Base-by-base conservation (phyloP, 2,888 invertebrate genomes). In the Tipula vernalis region DNA sequence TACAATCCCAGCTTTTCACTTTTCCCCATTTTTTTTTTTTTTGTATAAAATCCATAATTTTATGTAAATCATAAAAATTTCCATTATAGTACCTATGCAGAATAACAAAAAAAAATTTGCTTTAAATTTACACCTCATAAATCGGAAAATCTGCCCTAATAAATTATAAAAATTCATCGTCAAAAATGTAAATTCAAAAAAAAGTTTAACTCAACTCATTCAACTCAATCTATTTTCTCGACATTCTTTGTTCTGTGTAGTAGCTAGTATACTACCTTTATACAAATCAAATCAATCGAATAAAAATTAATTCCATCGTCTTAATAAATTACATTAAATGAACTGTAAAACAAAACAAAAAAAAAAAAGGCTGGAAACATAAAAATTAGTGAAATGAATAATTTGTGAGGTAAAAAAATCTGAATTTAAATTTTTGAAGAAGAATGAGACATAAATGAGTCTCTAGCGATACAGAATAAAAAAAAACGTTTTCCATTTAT, bases 301-400 rank as follows among this genome's bases (percentile, higher is more conserved):
- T 71, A 71, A 71, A 71, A 71, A 71, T 71, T 71, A 71, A 71
- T 71, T 71, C 71, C 28, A 71, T 71, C 71, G 71, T 71, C 71
- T 71, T 28, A 71, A 71, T 71, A 71, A 71, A 71, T 71, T 71
- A 71, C 71, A 71, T 71, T 71, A 71, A 71, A 71, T 71, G 71
- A 71, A 71, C 71, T 71, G 71, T 71, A 71, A 71, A 71, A 71
- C 18, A 71, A 71, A 28, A 28, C 0, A 28, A 28, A 28, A 28
- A 28, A 28, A 28, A 28, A 28, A 71, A 71, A 28, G 71, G 71
- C 10, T 71, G 71, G 71, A 18, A 71, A 71, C 71, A 71, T 28
- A 71, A 71, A 71, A 71, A 71, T 71, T 71, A 71, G 71, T 71
- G 71, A 71, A 71, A 71, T 71, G 71, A 71, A 71, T 71, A 71